phyloP scores from a whole-genome alignment of 2,113 vertebrate genomes.

The Collichthys lucidus region DNA sequence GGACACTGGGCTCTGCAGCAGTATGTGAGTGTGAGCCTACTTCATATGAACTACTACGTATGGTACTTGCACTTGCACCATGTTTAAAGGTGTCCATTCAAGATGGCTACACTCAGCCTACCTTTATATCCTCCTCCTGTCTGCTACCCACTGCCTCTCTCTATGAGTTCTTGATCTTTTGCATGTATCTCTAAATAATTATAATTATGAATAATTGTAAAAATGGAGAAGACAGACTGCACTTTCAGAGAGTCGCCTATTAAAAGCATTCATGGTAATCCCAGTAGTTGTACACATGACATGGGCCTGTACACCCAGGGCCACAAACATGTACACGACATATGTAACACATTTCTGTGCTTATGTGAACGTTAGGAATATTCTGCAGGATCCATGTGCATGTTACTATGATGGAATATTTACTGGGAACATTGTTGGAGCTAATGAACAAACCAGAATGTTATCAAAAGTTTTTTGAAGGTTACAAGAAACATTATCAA shows the following conservation, averaged over 20 bases:
- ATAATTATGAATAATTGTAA: not conserved
- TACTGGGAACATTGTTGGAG: conserved; percentile 2
- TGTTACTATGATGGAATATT: not conserved
- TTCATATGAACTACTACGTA: not conserved
- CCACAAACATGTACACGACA: too few relatives aligned
- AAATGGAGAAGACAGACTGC: too few relatives aligned
- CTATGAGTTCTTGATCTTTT: not conserved
- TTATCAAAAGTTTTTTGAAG: conserved; percentile 28
- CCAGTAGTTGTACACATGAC: not conserved
- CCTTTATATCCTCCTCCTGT: not conserved
- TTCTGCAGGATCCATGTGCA: not conserved
- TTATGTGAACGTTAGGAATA: not conserved
- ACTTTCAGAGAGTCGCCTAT: not conserved
- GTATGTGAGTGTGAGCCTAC: not conserved
- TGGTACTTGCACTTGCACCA: not conserved
- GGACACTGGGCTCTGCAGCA: not conserved
- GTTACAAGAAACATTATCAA: conserved; percentile 11
- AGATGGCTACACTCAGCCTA: not conserved
- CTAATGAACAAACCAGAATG: conserved; percentile 13
- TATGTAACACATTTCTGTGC: not conserved
- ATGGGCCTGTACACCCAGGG: not conserved
- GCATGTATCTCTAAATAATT: too few relatives aligned
- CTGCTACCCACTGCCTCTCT: not conserved
- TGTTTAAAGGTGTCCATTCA: not conserved
- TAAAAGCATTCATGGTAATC: not conserved